Evolutionary conservation across 2,888 invertebrate species (phyloP).

Genomic region (Argyresthia goedartella): DNA sequence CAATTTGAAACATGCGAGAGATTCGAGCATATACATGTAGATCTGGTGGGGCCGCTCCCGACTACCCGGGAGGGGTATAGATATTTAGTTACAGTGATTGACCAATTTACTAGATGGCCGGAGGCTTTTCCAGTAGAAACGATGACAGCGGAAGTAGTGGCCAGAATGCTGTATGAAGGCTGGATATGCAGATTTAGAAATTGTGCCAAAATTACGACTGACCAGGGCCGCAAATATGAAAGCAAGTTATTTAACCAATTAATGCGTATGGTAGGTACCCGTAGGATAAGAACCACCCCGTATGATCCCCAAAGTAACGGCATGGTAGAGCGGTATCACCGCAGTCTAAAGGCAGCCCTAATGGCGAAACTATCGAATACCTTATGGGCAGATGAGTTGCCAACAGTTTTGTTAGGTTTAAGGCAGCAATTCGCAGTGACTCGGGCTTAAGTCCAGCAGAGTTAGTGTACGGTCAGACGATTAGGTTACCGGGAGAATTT

Average conservation of each 20-base stretch:
- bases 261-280: conserved; percentile 10
- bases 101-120: conserved; percentile 15
- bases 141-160: conserved; percentile 17
- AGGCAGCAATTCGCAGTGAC: not conserved
- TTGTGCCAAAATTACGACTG: conserved; percentile 18
- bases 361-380: not conserved
- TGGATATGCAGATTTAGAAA: conserved; percentile 7
- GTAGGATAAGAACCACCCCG: conserved; percentile 9
- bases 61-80: conserved; percentile 11
- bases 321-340: conserved; percentile 13
- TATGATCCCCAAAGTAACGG: conserved; percentile 16
- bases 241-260: conserved; percentile 23
- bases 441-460: conserved; percentile 1
- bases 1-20: not conserved
- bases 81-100: conserved; percentile 17
- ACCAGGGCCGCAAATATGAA: conserved; percentile 30
- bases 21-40: conserved; percentile 6
- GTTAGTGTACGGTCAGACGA: not conserved
- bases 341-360: conserved; percentile 10
- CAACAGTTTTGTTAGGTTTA: conserved; percentile 19
- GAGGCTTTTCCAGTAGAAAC: conserved; percentile 15
- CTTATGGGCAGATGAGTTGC: conserved; percentile 19
- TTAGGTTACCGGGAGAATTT: conserved; percentile 5
- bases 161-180: conserved; percentile 6
- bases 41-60: conserved; percentile 6